phyloP scores from a whole-genome alignment of 2,113 vertebrate genomes.

The Alexandromys fortis region DNA sequence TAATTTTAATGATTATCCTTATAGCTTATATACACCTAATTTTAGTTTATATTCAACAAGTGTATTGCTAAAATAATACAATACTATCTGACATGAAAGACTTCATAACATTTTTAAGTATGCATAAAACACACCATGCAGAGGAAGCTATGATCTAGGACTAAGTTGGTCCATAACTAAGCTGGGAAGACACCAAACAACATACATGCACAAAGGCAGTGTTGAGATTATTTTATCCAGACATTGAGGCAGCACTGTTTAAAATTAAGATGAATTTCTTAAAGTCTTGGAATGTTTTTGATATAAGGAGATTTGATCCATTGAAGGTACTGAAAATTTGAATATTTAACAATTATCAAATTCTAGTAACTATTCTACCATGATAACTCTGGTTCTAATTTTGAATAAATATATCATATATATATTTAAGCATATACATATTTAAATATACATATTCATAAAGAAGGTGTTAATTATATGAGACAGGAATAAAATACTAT shows the following conservation, averaged over 20 bases:
- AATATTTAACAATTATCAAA: not conserved
- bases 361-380: not conserved
- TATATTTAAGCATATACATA: not conserved
- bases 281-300: not conserved
- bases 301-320: not conserved
- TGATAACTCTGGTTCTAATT: not conserved
- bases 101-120: not conserved
- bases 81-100: not conserved
- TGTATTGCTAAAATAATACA: not conserved
- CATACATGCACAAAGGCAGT: not conserved
- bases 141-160: not conserved
- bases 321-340: not conserved
- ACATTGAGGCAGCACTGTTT: not conserved
- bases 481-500: not conserved
- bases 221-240: not conserved
- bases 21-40: not conserved
- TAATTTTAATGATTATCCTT: not conserved
- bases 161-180: not conserved
- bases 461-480: not conserved
- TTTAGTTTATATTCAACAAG: not conserved
- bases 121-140: not conserved
- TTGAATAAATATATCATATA: not conserved
- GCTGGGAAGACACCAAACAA: not conserved
- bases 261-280: conserved; percentile 1
- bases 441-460: not conserved